phyloP scores from a whole-genome alignment of 2,888 invertebrate species.

The Nipponacmea schrenckii region DNA sequence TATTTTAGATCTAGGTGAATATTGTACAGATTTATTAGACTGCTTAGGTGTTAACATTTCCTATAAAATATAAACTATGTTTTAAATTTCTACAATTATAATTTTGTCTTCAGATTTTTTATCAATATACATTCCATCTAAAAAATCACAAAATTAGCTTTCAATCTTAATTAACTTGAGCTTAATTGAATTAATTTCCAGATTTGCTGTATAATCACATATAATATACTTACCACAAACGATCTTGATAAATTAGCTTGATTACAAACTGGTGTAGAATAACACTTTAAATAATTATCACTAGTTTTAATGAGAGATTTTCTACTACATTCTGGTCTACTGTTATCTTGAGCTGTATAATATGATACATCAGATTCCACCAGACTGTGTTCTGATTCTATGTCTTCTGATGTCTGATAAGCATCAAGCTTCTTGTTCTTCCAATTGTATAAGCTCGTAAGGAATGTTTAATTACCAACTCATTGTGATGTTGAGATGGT shows the following conservation, averaged over 20 bases:
- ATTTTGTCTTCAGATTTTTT: too few species aligned
- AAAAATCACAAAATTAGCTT: too few species aligned
- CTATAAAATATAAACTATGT: conserved; percentile 22
- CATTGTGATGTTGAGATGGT: too few species aligned
- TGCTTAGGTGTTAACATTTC: conserved; percentile 46
- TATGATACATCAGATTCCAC: conserved; percentile 18
- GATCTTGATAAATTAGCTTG: conserved; percentile 11
- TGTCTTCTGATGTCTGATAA: background rate
- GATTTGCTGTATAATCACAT: too few species aligned
- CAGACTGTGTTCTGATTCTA: conserved; percentile 20
- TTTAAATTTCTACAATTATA: too few species aligned
- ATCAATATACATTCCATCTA: too few species aligned
- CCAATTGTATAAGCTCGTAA: conserved; percentile 8
- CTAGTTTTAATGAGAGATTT: background rate
- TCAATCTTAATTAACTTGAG: too few species aligned
- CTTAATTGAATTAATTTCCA: too few species aligned
- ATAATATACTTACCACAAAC: conserved; percentile 16
- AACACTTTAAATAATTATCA: background rate
- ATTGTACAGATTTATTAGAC: conserved; percentile 25
- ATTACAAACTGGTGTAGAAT: background rate
- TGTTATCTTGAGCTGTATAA: conserved; percentile 13
- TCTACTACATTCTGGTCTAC: background rate
- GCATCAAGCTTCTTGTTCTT: background rate
- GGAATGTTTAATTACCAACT: background rate
- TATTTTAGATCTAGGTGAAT: conserved; percentile 41